Evolutionary conservation across 2,888 invertebrate genomes (phyloP), one percentile per base, ranked within the genome.

Genomic region (Dascillus cervinus): DNA sequence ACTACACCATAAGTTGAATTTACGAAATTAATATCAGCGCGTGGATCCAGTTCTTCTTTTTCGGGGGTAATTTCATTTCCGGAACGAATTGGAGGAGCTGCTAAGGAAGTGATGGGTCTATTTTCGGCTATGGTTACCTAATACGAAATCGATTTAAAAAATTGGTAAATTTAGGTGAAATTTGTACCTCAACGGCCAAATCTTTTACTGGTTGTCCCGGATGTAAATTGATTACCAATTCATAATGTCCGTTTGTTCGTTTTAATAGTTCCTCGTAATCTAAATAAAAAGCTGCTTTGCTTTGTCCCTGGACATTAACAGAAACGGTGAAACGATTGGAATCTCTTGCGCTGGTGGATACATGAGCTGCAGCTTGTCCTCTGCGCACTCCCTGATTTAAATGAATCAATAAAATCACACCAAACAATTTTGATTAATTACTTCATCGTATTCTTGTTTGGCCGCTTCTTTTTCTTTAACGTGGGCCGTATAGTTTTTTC

Each of bases 231-330:
- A 82, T 67, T 6, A 75, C 72, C 46, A 79, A 72, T 50, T 82
- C 77, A 63, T 84, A 85, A 5, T 72, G 69, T 4, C 77, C 76
- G 37, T 76, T 70, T 32, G 72, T 70, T 3, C 82, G 68, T 10
- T 69, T 61, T 25, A 85, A 58, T 21, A 85, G 51, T 59, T 85
- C 81, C 53, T 85, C 81, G 56, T 87, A 87, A 1, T 74, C 79
- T 41, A 83, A 59, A 50, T 78, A 78, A 59, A 87, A 86, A 1
- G 69, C 64, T 0, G 76, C 78, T 37, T 71, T 72, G n/a, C 71
- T 70, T 29, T 68, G 61, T 0, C 79, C 67, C 38, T 77, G 79
- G 3, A 82, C 67, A 52, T 82, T 81, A 22, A 81, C 73, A 0
- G 74, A 71, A 1, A 82, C 77, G 3, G 72, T 72, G 56, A 82